These are phyloP conservation scores for Pyrgus malvae DNA, from an alignment of 2,888 invertebrate species.

Conservation along the genomic window DNA sequence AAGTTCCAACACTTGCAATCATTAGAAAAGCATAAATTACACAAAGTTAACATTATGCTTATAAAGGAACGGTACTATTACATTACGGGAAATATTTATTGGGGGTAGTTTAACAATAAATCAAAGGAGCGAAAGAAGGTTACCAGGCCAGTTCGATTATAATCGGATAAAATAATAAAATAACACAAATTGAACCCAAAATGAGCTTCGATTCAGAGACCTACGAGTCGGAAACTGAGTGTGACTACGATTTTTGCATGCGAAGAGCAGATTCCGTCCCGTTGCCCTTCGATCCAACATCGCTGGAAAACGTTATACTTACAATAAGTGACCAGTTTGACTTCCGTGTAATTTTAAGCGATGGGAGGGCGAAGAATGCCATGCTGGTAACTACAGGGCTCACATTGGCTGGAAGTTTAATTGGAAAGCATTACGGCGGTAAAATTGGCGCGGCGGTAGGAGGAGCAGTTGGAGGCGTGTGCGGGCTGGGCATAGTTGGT, in stretches of 20 bases:
- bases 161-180: no score
- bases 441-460: conserved; percentile 66
- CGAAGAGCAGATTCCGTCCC: conserved; percentile 37
- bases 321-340: conserved; percentile 61
- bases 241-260: conserved; percentile 48
- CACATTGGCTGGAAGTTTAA: conserved; percentile 60
- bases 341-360: conserved; percentile 58
- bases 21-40: no score
- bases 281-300: conserved; percentile 57
- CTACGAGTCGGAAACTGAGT: conserved; percentile 45
- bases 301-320: conserved; percentile 62
- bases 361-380: conserved; percentile 49
- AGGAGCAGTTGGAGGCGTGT: conserved; percentile 65
- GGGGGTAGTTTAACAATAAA: no score
- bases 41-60: no score
- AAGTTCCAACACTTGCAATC: no score
- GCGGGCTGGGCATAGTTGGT: conserved; percentile 68
- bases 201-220: conserved; percentile 38
- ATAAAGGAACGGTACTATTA: no score
- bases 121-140: no score
- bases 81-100: no score
- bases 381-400: conserved; percentile 60
- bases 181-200: not conserved
- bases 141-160: no score
- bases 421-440: conserved; percentile 68